A percentile compares a stretch with the other conserved stretches of the same genome.
Conservation (phyloP, 2,113 vertebrate species). For the Archocentrus centrarchus region DNA sequence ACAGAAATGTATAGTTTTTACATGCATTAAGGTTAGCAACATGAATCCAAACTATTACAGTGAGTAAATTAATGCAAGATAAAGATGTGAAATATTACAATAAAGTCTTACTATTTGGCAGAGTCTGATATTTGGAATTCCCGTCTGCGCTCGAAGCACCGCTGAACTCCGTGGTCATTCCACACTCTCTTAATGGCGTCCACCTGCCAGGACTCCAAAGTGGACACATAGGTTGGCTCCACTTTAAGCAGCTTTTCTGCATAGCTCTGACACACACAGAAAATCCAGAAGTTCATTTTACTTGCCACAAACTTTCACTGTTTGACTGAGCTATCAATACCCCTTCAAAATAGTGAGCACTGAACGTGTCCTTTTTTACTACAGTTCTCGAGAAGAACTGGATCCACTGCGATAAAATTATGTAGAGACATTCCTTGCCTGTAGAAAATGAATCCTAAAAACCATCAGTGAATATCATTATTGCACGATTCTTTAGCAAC, state of each 20-base stretch:
- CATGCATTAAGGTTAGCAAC: neutral
- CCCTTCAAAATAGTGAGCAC: neutral
- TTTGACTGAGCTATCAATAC: neutral
- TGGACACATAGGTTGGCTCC: conserved; percentile 64
- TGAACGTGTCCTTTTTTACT: neutral
- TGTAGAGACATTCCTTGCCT: neutral
- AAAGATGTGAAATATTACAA: neutral
- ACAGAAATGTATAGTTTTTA: neutral
- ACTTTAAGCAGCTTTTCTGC: conserved; percentile 80
- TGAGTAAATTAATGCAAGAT: neutral
- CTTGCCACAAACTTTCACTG: neutral
- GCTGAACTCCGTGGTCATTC: conserved; percentile 84
- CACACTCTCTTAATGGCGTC: conserved; percentile 86
- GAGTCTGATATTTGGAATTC: conserved; percentile 88
- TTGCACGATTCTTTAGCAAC: neutral
- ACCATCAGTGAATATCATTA: neutral
- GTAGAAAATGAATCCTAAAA: neutral
- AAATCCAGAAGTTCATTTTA: neutral
- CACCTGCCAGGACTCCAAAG: conserved; percentile 77
- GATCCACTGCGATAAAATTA: neutral
- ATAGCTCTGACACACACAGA: conserved; percentile 73
- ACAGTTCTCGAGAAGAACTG: neutral
- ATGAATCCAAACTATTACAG: neutral
- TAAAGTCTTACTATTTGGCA: conserved; percentile 83
- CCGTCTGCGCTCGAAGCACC: conserved; percentile 83